These are phyloP conservation scores for Drosophila tani DNA, from an alignment of 1,140 invertebrate species.

Conservation along the genomic window DNA sequence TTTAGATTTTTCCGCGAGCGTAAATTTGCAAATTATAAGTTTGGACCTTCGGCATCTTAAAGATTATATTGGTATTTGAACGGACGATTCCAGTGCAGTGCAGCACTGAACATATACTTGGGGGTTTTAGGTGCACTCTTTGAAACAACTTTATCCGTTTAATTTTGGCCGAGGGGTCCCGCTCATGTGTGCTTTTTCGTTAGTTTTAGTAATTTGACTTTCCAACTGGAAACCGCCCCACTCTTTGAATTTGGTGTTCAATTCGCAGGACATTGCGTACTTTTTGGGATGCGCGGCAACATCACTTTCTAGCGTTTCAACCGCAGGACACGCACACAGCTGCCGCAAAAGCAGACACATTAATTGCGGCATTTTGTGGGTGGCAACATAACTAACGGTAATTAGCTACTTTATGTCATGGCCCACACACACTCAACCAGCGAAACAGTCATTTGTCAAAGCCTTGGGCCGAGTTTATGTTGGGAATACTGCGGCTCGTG, in stretches of 20 bases:
- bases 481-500: constrained; percentile 47
- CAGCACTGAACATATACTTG: no score
- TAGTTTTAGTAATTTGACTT: neutral
- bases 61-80: no score
- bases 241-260: neutral
- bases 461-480: constrained; percentile 53
- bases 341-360: constrained; percentile 44
- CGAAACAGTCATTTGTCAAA: constrained; percentile 32
- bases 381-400: constrained; percentile 78
- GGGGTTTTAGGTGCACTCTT: no score
- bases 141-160: no score
- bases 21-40: no score
- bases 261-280: neutral
- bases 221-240: neutral
- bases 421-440: constrained; percentile 11
- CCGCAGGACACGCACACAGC: constrained; percentile 40
- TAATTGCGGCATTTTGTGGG: constrained; percentile 74
- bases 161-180: neutral
- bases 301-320: constrained; percentile 51
- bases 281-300: constrained; percentile 6
- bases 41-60: no score
- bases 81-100: no score
- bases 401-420: constrained; percentile 80
- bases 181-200: neutral
- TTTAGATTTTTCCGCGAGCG: no score